These are phyloP conservation scores for Garra rufa DNA, from an alignment of 2,113 vertebrate species.

Conservation along the genomic window DNA sequence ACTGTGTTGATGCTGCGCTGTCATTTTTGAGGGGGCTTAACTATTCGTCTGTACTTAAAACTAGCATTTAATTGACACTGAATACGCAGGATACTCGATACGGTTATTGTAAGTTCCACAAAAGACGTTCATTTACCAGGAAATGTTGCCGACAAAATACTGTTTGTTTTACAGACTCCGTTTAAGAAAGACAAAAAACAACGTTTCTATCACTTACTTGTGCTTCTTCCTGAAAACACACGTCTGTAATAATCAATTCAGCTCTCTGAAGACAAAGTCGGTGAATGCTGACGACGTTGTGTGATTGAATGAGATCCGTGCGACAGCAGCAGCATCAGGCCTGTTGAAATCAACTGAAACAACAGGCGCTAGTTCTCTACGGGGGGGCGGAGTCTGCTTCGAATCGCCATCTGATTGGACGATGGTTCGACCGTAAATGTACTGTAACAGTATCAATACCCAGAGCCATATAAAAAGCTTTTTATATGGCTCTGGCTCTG, in stretches of 20 bases:
- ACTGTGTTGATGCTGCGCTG: background rate
- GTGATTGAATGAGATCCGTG: background rate
- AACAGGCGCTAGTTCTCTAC: background rate
- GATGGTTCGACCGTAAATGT: background rate
- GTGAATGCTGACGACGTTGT: background rate
- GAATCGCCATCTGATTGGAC: conserved; percentile 14
- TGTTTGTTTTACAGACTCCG: background rate
- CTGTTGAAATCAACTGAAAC: background rate
- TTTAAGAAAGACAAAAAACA: background rate
- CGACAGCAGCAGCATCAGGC: conserved; percentile 3
- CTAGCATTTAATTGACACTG: background rate
- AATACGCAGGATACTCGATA: background rate
- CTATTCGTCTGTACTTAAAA: background rate
- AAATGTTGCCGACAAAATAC: background rate
- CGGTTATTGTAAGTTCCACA: background rate
- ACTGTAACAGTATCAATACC: background rate
- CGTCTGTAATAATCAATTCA: background rate
- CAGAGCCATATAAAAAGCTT: too few species aligned
- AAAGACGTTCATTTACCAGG: background rate
- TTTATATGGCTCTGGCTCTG: too few species aligned
- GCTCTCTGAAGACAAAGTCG: background rate
- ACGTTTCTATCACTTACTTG: background rate
- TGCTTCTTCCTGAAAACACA: background rate
- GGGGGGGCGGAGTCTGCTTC: background rate
- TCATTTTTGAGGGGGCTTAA: background rate